Conservation (phyloP, 2,888 invertebrate species). For the Luperina nickerlii region DNA sequence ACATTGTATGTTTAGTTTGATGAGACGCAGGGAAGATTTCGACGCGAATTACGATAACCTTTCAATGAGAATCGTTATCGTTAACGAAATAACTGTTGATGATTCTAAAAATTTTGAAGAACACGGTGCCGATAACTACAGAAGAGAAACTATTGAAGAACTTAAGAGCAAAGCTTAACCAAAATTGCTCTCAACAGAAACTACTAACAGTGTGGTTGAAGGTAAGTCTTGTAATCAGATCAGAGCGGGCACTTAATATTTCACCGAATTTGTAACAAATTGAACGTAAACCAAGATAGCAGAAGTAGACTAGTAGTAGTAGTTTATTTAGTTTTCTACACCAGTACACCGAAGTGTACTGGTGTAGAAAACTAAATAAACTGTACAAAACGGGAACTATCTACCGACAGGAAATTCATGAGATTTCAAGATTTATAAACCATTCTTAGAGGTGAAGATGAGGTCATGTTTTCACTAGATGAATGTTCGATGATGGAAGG, state of each 20-base stretch:
- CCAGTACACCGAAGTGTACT: no score
- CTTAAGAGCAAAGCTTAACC: background rate
- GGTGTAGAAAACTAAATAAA: slow-evolving; percentile 57
- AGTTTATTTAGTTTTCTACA: no score
- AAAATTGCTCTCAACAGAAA: slow-evolving; percentile 17
- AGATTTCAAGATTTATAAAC: slow-evolving; percentile 14
- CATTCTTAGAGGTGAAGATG: background rate
- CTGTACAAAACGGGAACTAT: slow-evolving; percentile 20
- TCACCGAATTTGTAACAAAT: slow-evolving; percentile 41
- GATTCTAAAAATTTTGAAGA: background rate
- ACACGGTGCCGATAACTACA: background rate
- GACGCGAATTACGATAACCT: slow-evolving; percentile 50
- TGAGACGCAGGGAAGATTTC: slow-evolving; percentile 35
- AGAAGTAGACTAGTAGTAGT: slow-evolving; percentile 33
- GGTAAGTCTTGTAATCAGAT: slow-evolving; percentile 46
- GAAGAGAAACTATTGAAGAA: slow-evolving; percentile 4
- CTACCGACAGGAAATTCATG: slow-evolving; percentile 30
- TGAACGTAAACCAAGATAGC: slow-evolving; percentile 44
- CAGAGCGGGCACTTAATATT: slow-evolving; percentile 26
- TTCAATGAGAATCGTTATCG: slow-evolving; percentile 51
- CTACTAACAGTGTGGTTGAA: slow-evolving; percentile 14
- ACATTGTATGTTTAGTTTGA: slow-evolving; percentile 62
- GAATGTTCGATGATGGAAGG: background rate
- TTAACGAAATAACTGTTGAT: background rate
- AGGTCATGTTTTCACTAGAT: background rate